A percentile compares a stretch with the other conserved stretches of the same genome.
phyloP scores from a whole-genome alignment of 2,797 vertebrate genomes.

The Lutjanus argentimaculatus region DNA sequence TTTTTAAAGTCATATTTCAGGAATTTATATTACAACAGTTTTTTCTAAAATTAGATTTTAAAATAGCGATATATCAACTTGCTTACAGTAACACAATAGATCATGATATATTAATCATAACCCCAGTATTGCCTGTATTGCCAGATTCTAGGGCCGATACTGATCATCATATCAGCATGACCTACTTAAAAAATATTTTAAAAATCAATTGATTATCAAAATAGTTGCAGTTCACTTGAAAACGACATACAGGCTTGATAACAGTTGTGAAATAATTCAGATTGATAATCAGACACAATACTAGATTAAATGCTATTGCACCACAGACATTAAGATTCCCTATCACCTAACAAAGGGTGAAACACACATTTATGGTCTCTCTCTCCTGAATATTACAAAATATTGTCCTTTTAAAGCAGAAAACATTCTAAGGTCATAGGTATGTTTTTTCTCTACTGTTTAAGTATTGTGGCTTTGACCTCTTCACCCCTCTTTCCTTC shows the following conservation, averaged over 20 bases:
- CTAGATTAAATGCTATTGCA: background rate
- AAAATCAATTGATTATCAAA: background rate
- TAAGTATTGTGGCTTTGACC: slow-evolving; percentile 32
- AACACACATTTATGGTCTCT: background rate
- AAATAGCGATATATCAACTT: no score
- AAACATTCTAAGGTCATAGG: slow-evolving; percentile 12
- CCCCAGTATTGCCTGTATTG: no score
- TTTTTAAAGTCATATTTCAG: no score
- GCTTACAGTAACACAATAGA: no score
- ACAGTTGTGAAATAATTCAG: background rate
- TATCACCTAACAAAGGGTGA: background rate
- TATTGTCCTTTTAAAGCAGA: background rate
- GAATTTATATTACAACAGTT: no score
- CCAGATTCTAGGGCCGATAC: no score
- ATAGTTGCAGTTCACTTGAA: background rate
- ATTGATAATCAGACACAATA: background rate
- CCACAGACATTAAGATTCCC: background rate
- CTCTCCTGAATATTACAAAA: background rate
- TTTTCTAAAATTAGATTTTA: no score
- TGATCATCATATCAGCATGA: no score
- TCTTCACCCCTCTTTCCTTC: slow-evolving; percentile 5
- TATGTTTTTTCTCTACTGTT: slow-evolving; percentile 36
- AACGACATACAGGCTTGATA: no score
- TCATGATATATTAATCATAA: no score
- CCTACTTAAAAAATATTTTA: no score